Evolutionary conservation across 1,140 invertebrate genomes (phyloP), one percentile per base, ranked within the genome.

Genomic region (Macrobrachium rosenbergii): DNA sequence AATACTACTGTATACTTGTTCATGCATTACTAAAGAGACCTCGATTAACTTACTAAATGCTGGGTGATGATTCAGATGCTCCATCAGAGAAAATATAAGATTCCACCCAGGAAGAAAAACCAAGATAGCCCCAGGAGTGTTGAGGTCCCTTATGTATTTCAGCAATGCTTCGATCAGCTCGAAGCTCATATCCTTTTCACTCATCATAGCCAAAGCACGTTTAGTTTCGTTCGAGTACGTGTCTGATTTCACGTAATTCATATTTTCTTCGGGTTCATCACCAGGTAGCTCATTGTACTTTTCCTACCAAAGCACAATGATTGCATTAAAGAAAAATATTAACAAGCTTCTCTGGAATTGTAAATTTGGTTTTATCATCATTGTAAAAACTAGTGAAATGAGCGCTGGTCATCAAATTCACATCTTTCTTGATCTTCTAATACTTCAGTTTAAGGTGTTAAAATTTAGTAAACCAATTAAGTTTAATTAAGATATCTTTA

Each of bases 81-180:
- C 96, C 95, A 98, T 95, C 10, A 99, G 92, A 0, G 96, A 95
- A 92, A 98, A 98, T 86, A 99, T 99, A 0, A 98, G 91, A 92
- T 97, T 98, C 97, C 97, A 98, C 0, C 98, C 98, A 11, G 98
- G 97, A 0, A 99, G 92, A 92, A 99, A 99, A 3, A 99, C 93
- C 0, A 99, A 92, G 8, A 99, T 95, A 0, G 98, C 97, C 0
- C 98, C 98, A 2, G 95, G 94, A 23, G 95, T 93, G 62, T 94
- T 92, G 79, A 96, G 93, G 0, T 92, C 91, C 89, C 95, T 95
- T 67, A 99, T 97, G 90, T 98, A 95, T 19, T 93, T 91, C 6
- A 99, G 92, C 0, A 99, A 91, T 0, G 95, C 93, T 92, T 98
- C 97, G 77, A 99, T 95, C 0, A 99, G 92, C 92, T 99, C 98